These are phyloP conservation scores for Dipodomys ordii DNA, from an alignment of 2,113 vertebrate species.

Conservation along the genomic window DNA sequence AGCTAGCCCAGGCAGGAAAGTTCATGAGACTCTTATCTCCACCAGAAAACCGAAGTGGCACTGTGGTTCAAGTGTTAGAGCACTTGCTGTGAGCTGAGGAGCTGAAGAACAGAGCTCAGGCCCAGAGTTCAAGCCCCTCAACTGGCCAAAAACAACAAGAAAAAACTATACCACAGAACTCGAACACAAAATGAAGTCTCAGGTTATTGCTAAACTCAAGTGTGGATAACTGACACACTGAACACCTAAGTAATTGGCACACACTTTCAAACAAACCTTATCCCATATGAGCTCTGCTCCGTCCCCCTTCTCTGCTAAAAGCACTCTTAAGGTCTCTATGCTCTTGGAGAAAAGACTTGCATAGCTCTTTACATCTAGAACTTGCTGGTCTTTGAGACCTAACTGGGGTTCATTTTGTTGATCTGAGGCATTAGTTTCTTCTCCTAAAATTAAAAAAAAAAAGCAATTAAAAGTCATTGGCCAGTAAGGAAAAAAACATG, in stretches of 20 bases:
- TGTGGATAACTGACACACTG: no score
- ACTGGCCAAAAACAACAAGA: no score
- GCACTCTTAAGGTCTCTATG: slow-evolving; percentile 92
- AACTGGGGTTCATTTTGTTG: slow-evolving; percentile 87
- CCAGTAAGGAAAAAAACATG: neutral
- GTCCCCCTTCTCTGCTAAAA: slow-evolving; percentile 94
- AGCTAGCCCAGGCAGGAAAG: no score
- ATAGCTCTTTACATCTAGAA: slow-evolving; percentile 93
- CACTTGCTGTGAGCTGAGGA: no score
- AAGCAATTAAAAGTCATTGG: neutral
- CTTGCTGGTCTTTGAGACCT: slow-evolving; percentile 96
- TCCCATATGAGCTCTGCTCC: slow-evolving; percentile 97
- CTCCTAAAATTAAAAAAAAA: slow-evolving; percentile 55
- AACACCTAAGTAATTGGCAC: neutral
- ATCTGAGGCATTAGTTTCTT: slow-evolving; percentile 81
- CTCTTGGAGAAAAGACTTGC: slow-evolving; percentile 94
- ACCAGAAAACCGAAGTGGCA: no score
- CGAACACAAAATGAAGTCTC: slow-evolving; percentile 35
- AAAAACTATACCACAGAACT: neutral
- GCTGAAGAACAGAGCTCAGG: no score
- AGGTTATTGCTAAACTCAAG: neutral
- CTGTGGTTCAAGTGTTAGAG: no score
- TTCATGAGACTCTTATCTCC: no score
- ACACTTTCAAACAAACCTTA: slow-evolving; percentile 90
- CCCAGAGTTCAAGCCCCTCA: no score